Evolutionary conservation across 2,797 vertebrate species (phyloP).

Genomic region (Melanitta fusca): DNA sequence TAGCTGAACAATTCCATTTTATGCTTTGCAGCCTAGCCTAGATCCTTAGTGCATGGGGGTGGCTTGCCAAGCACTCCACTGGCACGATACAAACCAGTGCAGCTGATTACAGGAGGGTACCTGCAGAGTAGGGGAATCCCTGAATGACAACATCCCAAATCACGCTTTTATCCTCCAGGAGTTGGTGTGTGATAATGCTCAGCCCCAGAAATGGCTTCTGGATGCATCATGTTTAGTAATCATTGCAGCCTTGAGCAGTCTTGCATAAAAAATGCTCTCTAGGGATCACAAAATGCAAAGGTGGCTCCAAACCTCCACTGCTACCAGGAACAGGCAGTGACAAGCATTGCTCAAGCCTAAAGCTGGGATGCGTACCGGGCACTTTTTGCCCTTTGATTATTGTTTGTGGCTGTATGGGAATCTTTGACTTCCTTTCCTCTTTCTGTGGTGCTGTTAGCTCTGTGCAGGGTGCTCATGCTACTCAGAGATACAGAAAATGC

Average conservation of each 20-base stretch:
- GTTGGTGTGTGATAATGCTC: not conserved
- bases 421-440: not conserved
- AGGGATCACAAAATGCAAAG: not conserved
- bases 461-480: rapidly evolving
- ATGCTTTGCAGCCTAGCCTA: not conserved
- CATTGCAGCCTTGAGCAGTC: not conserved
- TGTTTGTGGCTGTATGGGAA: not conserved
- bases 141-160: not conserved
- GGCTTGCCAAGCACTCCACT: not conserved
- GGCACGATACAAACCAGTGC: not conserved
- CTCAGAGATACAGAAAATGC: not conserved
- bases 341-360: not conserved
- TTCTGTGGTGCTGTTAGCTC: not conserved
- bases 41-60: not conserved
- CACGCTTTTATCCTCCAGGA: not conserved
- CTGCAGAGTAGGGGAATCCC: not conserved
- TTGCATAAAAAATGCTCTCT: not conserved
- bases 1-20: not conserved
- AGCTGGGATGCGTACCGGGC: not conserved
- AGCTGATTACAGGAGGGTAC: not conserved
- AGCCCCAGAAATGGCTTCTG: not conserved
- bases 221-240: not conserved
- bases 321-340: not conserved
- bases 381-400: not conserved
- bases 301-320: not conserved